Percentiles rank a stretch among this genome's conserved stretches.
Conservation (phyloP, 2,113 vertebrate genomes). For the Theristicus caerulescens region DNA sequence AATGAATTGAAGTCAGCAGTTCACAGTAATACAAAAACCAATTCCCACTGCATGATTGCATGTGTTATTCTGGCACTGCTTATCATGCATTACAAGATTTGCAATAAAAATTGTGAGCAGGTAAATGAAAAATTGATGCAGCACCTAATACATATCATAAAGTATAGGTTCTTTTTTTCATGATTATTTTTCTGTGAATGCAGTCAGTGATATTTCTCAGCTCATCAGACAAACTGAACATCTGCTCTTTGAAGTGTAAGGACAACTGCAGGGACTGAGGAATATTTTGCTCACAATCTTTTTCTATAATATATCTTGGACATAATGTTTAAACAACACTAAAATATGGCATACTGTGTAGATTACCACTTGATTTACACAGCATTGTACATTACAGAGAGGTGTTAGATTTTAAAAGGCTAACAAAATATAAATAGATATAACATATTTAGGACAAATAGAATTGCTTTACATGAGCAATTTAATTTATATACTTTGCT, state of each 20-base stretch:
- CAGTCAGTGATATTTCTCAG: slow-evolving; percentile 6
- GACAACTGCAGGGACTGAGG: not conserved
- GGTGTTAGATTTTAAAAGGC: not conserved
- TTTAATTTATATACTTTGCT: not conserved
- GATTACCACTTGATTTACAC: not conserved
- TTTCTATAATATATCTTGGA: not conserved
- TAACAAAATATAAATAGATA: not conserved
- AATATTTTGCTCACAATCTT: slow-evolving; percentile 35
- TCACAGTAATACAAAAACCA: not conserved
- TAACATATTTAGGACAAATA: not conserved
- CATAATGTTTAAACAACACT: slow-evolving; percentile 5
- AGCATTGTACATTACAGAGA: not conserved
- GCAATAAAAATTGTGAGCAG: not conserved
- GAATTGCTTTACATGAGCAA: not conserved
- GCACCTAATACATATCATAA: not conserved
- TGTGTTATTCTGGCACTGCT: not conserved
- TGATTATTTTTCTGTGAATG: not conserved
- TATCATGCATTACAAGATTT: not conserved
- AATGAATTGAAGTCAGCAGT: not conserved
- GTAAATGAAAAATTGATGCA: not conserved
- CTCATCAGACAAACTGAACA: slow-evolving; percentile 49
- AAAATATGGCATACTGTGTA: not conserved
- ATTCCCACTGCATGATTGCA: not conserved
- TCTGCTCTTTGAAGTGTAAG: slow-evolving; percentile 57
- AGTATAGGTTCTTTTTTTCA: not conserved